Base-by-base conservation (phyloP, 2,113 vertebrate species). In the Mohoua ochrocephala region DNA sequence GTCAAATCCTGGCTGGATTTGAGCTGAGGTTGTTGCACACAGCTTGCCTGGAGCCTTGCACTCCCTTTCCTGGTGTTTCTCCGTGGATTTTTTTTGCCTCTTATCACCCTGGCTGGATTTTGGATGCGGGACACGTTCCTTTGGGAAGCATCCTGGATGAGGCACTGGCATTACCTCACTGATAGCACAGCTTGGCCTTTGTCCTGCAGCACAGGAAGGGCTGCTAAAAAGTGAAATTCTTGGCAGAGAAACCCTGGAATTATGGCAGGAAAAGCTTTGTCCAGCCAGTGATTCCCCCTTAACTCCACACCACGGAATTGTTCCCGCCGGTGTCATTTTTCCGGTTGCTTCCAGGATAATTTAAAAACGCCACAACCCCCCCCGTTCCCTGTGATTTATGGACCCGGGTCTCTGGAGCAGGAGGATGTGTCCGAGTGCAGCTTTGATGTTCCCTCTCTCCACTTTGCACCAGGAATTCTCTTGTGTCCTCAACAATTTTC, bases 21-120 rank as follows among this genome's bases (percentile, higher is more conserved):
- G 47, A 74, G 20, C 37, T 16, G 63, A 61, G 70, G 23, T 26
- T 4, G 28, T 2, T 35, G 81, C 81, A 19, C 76, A 26, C 9
- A 75, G 68, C n/a, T 11, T 0, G 7, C 20, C 27, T 33, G 13
- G 44, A 11, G 60, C 61, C 65, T 70, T 24, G 18, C 65, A 1
- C 27, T 52, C 64, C 63, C 24, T 35, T 7, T 26, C 50, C 82
- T 52, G 75, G 8, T 31, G 59, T 52, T 42, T 49, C 47, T 64
- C 35, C 19, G 0, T 1, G 35, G 6, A 5, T 35, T n/a, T 33
- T 59, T 15, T 7, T 15, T 2, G 8, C 15, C 5, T 17, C 23
- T 52, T 71, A 86, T 54, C 76, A 30, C 33, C 11, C 60, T 4
- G 84, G 13, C 15, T 53, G 60, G 59, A 22, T 75, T 85, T 14